phyloP scores from a whole-genome alignment of 2,113 vertebrate species.

The Fulica atra region DNA sequence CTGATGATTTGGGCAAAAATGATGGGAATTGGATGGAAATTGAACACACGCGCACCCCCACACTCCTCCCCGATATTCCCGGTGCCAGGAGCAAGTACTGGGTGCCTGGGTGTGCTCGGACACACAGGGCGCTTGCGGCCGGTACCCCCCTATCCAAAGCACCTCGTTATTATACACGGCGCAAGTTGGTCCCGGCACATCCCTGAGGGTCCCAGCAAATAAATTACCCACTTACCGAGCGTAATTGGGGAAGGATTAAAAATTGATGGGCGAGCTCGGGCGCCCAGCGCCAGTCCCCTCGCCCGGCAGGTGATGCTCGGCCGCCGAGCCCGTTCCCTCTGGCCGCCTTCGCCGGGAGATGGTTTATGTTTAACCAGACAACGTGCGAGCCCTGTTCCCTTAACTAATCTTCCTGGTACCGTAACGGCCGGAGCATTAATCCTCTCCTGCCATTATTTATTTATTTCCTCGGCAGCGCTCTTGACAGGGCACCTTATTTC shows the following conservation, averaged over 20 bases:
- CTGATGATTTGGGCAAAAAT: not conserved
- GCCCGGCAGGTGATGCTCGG: not conserved
- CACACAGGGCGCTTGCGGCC: fast-evolving
- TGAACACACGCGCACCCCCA: fast-evolving
- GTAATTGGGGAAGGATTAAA: slow-evolving; percentile 56
- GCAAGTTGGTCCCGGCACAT: not conserved
- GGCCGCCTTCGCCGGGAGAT: fast-evolving
- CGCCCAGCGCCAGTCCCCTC: fast-evolving
- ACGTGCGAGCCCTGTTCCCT: not conserved
- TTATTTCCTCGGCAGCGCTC: slow-evolving; percentile 38
- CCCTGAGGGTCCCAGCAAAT: not conserved
- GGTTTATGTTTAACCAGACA: slow-evolving; percentile 48
- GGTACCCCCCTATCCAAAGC: not conserved
- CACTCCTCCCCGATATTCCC: fast-evolving
- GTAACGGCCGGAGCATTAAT: not conserved
- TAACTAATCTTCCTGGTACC: slow-evolving; percentile 38
- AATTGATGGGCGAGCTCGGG: slow-evolving; percentile 2
- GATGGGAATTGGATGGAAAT: fast-evolving
- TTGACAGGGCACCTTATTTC: slow-evolving; percentile 57
- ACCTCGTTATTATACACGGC: not conserved
- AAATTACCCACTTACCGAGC: slow-evolving; percentile 27
- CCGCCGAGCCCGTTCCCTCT: not conserved
- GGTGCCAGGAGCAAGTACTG: fast-evolving
- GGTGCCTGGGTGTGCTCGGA: fast-evolving
- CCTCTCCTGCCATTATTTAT: slow-evolving; percentile 52